A percentile compares a stretch with the other conserved stretches of the same genome.
Conservation (phyloP, 1,140 invertebrate species). For the Triops cancriformis region DNA sequence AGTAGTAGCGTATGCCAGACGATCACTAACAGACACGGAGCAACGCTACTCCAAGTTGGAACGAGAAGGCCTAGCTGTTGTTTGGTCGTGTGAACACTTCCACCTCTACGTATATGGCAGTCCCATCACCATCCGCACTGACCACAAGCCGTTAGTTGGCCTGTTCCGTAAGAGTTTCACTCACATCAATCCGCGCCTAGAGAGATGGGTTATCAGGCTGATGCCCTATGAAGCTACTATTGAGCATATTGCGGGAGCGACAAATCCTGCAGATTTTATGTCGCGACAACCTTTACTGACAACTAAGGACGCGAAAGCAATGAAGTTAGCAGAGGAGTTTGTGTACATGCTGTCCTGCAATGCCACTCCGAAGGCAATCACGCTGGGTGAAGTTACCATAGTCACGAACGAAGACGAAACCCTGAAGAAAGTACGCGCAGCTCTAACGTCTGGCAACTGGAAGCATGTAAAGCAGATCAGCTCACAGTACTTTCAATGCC, state of each 20-base stretch:
- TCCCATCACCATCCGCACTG: not conserved
- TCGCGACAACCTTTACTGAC: not conserved
- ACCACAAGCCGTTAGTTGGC: slow-evolving; percentile 10
- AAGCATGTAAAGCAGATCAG: not conserved
- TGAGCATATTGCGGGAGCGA: not conserved
- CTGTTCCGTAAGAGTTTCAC: not conserved
- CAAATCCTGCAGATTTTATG: slow-evolving; percentile 19
- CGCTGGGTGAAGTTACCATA: not conserved
- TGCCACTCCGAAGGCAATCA: not conserved
- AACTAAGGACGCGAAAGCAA: not conserved
- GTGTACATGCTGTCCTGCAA: not conserved
- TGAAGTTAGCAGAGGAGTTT: slow-evolving; percentile 11
- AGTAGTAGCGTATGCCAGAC: slow-evolving; percentile 36
- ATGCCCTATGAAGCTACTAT: not conserved
- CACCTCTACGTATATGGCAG: slow-evolving; percentile 1
- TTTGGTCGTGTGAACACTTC: not conserved
- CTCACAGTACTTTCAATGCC: not conserved
- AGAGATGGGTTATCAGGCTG: slow-evolving; percentile 12
- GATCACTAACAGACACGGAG: slow-evolving; percentile 33
- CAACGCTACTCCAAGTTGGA: slow-evolving; percentile 32
- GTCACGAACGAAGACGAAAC: slow-evolving; percentile 2
- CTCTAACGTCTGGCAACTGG: slow-evolving; percentile 18
- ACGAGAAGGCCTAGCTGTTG: not conserved
- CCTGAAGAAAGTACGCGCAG: too few species aligned
- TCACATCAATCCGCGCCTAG: not conserved